Evolutionary conservation across 1,140 invertebrate genomes (phyloP).

Genomic region (Drosophila sulfurigaster): DNA sequence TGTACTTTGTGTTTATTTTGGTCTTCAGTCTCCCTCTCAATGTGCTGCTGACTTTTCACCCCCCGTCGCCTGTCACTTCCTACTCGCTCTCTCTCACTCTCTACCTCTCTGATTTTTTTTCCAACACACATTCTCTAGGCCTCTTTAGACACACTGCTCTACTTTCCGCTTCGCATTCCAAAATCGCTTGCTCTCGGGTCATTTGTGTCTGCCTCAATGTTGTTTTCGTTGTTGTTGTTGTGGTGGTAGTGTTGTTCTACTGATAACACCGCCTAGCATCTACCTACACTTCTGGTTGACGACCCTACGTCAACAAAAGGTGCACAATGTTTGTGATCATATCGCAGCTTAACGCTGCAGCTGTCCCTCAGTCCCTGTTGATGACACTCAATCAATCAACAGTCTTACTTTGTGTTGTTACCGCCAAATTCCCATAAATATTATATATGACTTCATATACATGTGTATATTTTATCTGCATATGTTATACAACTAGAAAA

Average conservation of each 20-base stretch:
- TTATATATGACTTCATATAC: not conserved
- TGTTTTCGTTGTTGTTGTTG: slow-evolving; percentile 35
- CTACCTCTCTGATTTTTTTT: not conserved
- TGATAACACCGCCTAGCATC: slow-evolving; percentile 16
- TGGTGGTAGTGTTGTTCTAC: slow-evolving; percentile 4
- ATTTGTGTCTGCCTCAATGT: slow-evolving; percentile 8
- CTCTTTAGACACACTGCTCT: slow-evolving; percentile 36
- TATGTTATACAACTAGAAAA: slow-evolving; percentile 13
- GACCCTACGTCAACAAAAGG: not conserved
- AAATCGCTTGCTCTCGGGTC: slow-evolving; percentile 46
- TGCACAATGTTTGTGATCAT: not conserved
- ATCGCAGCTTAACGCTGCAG: not conserved
- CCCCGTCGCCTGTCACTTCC: not conserved
- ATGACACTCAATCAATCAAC: slow-evolving; percentile 3
- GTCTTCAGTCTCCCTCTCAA: slow-evolving; percentile 32
- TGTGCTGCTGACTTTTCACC: slow-evolving; percentile 9
- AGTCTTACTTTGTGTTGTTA: slow-evolving; percentile 3
- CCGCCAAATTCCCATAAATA: slow-evolving; percentile 14
- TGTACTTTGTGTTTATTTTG: slow-evolving; percentile 70
- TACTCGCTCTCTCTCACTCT: slow-evolving; percentile 15
- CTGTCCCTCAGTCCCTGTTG: not conserved
- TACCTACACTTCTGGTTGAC: not conserved
- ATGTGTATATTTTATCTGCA: slow-evolving; percentile 5
- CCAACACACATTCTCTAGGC: slow-evolving; percentile 8
- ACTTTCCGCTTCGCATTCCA: slow-evolving; percentile 64